Conservation (phyloP, 2,888 invertebrate species). For the Dugesia japonica region DNA sequence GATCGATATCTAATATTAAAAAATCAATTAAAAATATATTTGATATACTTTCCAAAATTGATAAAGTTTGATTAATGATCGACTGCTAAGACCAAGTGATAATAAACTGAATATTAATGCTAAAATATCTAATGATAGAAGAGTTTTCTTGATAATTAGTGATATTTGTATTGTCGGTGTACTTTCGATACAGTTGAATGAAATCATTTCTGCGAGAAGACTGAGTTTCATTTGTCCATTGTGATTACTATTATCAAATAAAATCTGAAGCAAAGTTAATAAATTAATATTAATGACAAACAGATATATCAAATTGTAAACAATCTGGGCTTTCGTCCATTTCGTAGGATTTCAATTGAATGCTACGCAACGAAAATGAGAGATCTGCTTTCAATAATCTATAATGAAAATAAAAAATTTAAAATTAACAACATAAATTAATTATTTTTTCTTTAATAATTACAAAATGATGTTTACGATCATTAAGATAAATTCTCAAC, state of each 20-base stretch:
- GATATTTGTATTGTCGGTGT: constrained; percentile 17
- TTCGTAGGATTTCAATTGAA: constrained; percentile 72
- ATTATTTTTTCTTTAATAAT: not conserved
- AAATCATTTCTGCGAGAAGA: constrained; percentile 62
- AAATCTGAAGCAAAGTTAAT: too few species aligned
- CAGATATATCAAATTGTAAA: constrained; percentile 63
- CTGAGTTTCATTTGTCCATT: constrained; percentile 76
- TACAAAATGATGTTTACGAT: too few species aligned
- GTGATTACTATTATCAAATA: constrained; percentile 75
- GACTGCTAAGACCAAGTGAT: constrained; percentile 68
- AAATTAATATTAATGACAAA: too few species aligned
- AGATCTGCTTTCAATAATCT: constrained; percentile 44
- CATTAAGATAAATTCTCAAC: too few species aligned
- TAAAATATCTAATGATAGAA: constrained; percentile 40
- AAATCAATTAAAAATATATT: too few species aligned
- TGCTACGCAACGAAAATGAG: constrained; percentile 66
- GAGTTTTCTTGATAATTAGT: constrained; percentile 32
- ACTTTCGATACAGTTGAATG: constrained; percentile 55
- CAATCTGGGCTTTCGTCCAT: constrained; percentile 78
- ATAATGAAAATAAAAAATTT: too few species aligned
- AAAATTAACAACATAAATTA: too few species aligned
- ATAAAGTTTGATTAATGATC: constrained; percentile 76
- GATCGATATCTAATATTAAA: too few species aligned
- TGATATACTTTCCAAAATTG: constrained; percentile 60
- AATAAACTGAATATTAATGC: constrained; percentile 49